phyloP scores from a whole-genome alignment of 2,888 invertebrate genomes.

The Drosophila testacea region DNA sequence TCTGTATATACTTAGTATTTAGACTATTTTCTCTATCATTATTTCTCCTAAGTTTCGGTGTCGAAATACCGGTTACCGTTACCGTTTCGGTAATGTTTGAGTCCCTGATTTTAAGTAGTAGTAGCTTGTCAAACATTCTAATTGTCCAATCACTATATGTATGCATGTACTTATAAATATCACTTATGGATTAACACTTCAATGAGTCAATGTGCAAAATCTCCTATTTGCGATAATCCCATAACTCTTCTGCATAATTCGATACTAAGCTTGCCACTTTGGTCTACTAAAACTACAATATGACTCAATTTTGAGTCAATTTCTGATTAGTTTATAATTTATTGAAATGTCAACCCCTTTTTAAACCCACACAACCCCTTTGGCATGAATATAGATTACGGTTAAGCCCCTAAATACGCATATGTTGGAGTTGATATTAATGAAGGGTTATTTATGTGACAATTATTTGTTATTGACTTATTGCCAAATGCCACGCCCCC shows the following conservation, averaged over 20 bases:
- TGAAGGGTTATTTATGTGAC: constrained; percentile 58
- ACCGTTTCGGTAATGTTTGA: too few species aligned
- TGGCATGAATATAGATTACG: constrained; percentile 10
- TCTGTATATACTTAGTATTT: too few species aligned
- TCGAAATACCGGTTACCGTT: too few species aligned
- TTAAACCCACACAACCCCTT: constrained; percentile 12
- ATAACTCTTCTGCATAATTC: background rate
- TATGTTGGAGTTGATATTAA: constrained; percentile 41
- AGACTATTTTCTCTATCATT: too few species aligned
- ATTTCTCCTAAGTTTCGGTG: too few species aligned
- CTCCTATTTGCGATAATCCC: background rate
- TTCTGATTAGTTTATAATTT: constrained; percentile 40
- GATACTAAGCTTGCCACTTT: background rate
- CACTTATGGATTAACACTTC: background rate
- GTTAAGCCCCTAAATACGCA: constrained; percentile 39
- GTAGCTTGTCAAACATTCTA: background rate
- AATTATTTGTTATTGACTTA: constrained; percentile 64
- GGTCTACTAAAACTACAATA: constrained; percentile 18
- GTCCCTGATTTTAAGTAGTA: too few species aligned
- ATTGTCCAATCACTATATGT: background rate
- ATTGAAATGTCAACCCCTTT: constrained; percentile 39
- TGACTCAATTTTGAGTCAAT: constrained; percentile 13
- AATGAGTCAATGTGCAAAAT: background rate
- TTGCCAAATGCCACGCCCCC: constrained; percentile 48
- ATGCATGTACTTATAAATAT: background rate